Percentiles rank a stretch among this genome's conserved stretches.
Conservation (phyloP, 2,113 vertebrate genomes). For the Oncorhynchus kisutch region DNA sequence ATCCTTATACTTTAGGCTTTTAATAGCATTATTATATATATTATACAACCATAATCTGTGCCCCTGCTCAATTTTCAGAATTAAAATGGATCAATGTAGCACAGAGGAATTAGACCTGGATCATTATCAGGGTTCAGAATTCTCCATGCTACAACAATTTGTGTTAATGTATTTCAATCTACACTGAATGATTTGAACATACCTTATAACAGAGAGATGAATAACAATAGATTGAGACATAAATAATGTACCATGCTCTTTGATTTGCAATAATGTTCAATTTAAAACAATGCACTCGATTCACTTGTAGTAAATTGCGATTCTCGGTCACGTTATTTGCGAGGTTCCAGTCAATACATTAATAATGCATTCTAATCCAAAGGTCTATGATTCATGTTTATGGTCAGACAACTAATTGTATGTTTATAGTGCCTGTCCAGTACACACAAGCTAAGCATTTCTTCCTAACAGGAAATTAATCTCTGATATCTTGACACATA, state of each 20-base stretch:
- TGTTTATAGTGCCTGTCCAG: not conserved
- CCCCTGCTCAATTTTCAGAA: not conserved
- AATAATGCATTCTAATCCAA: not conserved
- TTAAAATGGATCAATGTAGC: not conserved
- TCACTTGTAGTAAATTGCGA: not conserved
- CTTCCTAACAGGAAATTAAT: constrained; percentile 1
- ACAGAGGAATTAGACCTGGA: not conserved
- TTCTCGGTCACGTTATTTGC: too few species aligned
- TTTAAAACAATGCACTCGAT: not conserved
- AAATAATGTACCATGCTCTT: not conserved
- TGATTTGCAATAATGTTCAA: not conserved
- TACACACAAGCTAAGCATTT: not conserved
- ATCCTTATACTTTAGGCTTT: not conserved
- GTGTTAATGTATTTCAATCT: not conserved
- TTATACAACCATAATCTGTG: not conserved
- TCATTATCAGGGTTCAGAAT: not conserved
- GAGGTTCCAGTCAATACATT: not conserved
- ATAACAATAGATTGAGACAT: not conserved
- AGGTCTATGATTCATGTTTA: not conserved
- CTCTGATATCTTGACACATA: not conserved
- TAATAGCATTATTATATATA: not conserved
- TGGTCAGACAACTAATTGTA: not conserved
- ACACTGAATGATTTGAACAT: not conserved
- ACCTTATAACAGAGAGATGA: not conserved
- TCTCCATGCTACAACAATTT: not conserved